Evolutionary conservation across 2,113 vertebrate species (phyloP).

Genomic region (Sterrhoptilus dennistouni): DNA sequence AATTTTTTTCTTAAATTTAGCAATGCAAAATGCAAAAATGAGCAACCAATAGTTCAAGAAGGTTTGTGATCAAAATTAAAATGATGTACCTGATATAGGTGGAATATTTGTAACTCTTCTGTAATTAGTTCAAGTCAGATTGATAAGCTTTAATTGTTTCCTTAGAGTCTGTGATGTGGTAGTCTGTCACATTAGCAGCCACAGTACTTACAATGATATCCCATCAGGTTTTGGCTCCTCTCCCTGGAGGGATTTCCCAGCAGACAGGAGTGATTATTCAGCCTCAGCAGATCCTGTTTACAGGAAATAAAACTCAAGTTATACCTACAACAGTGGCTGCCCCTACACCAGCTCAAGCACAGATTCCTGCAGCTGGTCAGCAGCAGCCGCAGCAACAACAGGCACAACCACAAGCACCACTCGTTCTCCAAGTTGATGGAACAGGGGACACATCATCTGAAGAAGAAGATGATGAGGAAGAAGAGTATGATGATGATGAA

Average conservation of each 20-base stretch:
- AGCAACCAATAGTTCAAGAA: neutral
- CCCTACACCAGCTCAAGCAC: constrained; percentile 81
- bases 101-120: neutral
- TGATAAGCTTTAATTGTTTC: neutral
- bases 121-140: neutral
- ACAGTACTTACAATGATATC: constrained; percentile 3
- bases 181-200: neutral
- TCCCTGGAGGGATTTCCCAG: constrained; percentile 90
- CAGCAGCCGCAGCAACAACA: constrained; percentile 83
- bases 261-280: constrained; percentile 98
- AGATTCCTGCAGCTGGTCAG: constrained; percentile 79
- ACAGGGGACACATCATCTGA: constrained; percentile 94
- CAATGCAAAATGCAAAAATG: neutral
- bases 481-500: constrained; percentile 95
- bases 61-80: neutral
- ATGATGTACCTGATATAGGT: neutral
- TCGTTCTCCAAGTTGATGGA: constrained; percentile 95
- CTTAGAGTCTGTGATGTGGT: neutral
- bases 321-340: constrained; percentile 85
- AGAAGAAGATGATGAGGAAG: constrained; percentile 95
- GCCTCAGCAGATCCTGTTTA: constrained; percentile 95
- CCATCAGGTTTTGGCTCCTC: constrained; percentile 88
- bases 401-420: constrained; percentile 85
- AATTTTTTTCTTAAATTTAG: neutral
- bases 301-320: constrained; percentile 95